Base-by-base conservation (phyloP, 2,888 invertebrate genomes). In the Mallateleia sp. region DNA sequence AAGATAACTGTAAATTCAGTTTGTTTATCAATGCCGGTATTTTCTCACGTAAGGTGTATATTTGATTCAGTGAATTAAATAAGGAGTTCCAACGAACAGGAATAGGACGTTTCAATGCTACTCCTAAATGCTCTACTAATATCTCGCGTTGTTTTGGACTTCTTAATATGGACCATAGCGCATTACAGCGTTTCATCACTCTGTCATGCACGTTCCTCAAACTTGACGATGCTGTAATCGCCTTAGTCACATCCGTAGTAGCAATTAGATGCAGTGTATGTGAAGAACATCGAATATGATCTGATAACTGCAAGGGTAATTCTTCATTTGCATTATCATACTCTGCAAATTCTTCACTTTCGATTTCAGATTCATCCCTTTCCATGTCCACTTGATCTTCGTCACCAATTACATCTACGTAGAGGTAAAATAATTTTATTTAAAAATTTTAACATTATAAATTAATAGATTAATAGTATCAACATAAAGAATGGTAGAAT, bases 251-350 rank as follows among this genome's bases (percentile, higher is more conserved):
- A 50, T 50, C 50, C 4, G 50, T 50, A 18, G 18, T 50, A 11
- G 50, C 50, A 50, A 50, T 50, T 50, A 50, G 50, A 50, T 50
- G 50, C 7, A 50, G 18, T 3, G 50, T 50, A 18, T 50, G 50
- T 50, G 50, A 14, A 18, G 50, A 14, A 50, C 50, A 50, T 18
- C 50, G 50, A 50, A 50, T 50, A 11, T 50, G 50, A 50, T 50
- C 18, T 11, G 50, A 14, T 18, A 50, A 50, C 20, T 50, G 4
- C 20, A 50, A 50, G 5, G n/a, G 18, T 50, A 20, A 3, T 18
- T 14, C 50, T 8, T 50, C 50, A 50, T 50, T 20, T 18, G 50
- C 2, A 50, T 18, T 3, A 5, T 7, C 11, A 50, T 50, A 11
- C 5, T 14, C 50, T 50, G 50, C 50, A 50, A 18, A 11, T 11